Percentiles rank a stretch among this genome's conserved stretches.
phyloP scores from a whole-genome alignment of 53 echinoderm and acorn worm species.

The Hippasteria phrygiana region DNA sequence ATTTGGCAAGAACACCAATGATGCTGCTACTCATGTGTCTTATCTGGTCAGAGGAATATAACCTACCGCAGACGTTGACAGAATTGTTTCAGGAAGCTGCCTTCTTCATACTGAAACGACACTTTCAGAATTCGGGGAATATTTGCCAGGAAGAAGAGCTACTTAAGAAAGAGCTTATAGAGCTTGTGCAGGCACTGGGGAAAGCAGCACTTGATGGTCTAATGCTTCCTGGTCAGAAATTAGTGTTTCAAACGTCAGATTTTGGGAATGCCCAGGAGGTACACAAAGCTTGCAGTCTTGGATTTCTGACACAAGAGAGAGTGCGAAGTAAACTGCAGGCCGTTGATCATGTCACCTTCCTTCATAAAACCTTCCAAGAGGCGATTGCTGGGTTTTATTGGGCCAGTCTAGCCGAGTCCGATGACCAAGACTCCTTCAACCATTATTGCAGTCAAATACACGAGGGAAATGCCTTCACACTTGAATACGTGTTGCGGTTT shows the following conservation, averaged over 20 bases:
- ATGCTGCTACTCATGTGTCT: conserved; percentile 43
- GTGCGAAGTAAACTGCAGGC: not conserved
- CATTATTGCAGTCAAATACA: not conserved
- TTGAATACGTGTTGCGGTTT: conserved; percentile 17
- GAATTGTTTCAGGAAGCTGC: conserved; percentile 1
- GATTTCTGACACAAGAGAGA: not conserved
- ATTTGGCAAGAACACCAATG: conserved; percentile 23
- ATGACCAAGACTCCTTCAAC: too few relatives aligned
- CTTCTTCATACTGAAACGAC: conserved; percentile 15
- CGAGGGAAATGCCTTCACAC: not conserved
- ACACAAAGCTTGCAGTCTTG: not conserved
- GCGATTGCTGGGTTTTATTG: conserved; percentile 9
- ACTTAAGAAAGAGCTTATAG: not conserved
- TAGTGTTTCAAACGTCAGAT: not conserved
- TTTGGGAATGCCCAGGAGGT: not conserved
- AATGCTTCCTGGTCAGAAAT: not conserved
- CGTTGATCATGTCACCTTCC: not conserved
- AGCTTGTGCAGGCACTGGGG: not conserved
- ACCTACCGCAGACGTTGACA: conserved; percentile 17
- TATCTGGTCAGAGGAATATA: conserved; percentile 14
- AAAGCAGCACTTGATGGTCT: conserved; percentile 27
- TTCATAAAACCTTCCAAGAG: conserved; percentile 41
- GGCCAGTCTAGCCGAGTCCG: conserved; percentile 3
- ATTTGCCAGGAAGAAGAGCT: not conserved
- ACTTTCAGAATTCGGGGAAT: not conserved